Evolutionary conservation across 2,888 invertebrate species (phyloP).

Genomic region (Thalpophila matura): DNA sequence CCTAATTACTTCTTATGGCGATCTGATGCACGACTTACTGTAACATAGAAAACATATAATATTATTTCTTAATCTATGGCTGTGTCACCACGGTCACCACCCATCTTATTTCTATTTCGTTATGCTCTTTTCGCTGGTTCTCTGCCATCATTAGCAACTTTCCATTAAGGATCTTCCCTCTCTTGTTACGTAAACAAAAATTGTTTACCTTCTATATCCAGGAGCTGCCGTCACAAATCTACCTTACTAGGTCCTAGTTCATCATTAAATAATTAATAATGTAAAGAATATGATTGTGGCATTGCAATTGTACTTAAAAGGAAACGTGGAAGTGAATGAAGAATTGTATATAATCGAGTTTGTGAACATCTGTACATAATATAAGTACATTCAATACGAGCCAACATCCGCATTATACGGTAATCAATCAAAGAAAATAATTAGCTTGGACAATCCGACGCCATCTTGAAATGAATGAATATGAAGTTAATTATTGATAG

Average conservation of each 20-base stretch:
- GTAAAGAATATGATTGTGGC: constrained; percentile 14
- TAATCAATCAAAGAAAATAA: constrained; percentile 56
- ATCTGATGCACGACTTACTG: no score
- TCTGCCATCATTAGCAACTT: neutral
- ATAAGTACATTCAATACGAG: constrained; percentile 25
- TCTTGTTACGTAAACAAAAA: no score
- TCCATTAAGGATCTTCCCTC: no score
- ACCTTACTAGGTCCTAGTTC: constrained; percentile 11
- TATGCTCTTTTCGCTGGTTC: neutral
- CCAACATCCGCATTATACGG: constrained; percentile 49
- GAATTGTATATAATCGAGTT: constrained; percentile 43
- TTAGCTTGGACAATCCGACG: constrained; percentile 26
- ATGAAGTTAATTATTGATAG: neutral
- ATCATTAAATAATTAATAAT: constrained; percentile 26
- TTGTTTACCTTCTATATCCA: neutral
- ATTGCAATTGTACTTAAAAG: constrained; percentile 42
- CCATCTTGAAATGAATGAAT: constrained; percentile 21
- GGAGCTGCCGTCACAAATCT: neutral
- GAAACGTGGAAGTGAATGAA: constrained; percentile 54
- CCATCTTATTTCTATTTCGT: neutral
- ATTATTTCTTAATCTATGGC: no score
- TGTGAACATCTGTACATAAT: constrained; percentile 39
- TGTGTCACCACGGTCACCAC: no score
- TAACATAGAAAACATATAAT: no score
- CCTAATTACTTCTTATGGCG: no score